These are phyloP conservation scores for Burhinus oedicnemus DNA, from an alignment of 2,113 vertebrate genomes.

Conservation along the genomic window DNA sequence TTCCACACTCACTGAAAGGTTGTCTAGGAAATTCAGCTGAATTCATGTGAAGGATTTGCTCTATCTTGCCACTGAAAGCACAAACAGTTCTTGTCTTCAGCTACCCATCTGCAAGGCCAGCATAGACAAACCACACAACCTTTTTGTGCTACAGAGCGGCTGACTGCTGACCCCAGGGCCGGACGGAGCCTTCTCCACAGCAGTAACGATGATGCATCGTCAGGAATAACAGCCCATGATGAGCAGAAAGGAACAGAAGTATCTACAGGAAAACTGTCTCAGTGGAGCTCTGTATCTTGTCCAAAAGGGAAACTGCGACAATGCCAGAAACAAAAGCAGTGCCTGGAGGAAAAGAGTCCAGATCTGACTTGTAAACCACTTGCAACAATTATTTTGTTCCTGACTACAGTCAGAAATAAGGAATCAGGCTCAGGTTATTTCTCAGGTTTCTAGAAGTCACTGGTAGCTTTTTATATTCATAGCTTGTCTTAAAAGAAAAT, in stretches of 20 bases:
- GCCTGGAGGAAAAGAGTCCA: neutral
- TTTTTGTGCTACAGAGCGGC: neutral
- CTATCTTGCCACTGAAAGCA: neutral
- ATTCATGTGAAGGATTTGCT: neutral
- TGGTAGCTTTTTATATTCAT: neutral
- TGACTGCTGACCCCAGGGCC: neutral
- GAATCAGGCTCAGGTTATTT: neutral
- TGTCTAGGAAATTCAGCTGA: neutral
- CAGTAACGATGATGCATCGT: accelerated
- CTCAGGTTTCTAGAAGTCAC: neutral
- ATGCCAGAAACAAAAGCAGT: neutral
- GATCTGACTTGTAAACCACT: neutral
- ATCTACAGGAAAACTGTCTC: neutral
- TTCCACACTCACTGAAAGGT: neutral
- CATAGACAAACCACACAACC: accelerated
- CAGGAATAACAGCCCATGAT: accelerated
- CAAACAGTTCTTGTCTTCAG: neutral
- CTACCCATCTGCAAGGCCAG: neutral
- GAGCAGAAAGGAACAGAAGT: neutral
- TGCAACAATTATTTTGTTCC: neutral
- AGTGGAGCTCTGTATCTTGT: neutral
- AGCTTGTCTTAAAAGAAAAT: neutral
- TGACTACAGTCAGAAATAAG: neutral
- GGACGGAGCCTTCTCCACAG: neutral
- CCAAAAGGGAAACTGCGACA: neutral